Evolutionary conservation across 1,140 invertebrate genomes (phyloP).

Genomic region (Psix sp.): DNA sequence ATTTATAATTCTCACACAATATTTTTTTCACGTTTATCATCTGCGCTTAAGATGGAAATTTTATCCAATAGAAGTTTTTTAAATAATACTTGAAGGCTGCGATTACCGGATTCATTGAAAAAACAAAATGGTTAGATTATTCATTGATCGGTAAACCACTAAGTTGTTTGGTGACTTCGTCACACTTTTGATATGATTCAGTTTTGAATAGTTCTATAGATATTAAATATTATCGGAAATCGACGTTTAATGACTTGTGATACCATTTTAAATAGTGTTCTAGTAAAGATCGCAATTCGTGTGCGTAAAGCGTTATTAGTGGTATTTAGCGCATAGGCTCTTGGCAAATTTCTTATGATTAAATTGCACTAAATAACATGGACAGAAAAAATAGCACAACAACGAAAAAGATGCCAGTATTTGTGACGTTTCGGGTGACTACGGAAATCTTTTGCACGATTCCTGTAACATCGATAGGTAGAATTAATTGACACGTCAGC

Average conservation of each 20-base stretch:
- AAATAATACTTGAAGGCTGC: no score
- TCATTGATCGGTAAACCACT: conserved; percentile 11
- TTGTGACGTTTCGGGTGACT: conserved; percentile 48
- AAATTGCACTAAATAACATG: conserved; percentile 35
- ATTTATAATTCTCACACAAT: no score
- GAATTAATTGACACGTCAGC: conserved; percentile 65
- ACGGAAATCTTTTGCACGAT: conserved; percentile 44
- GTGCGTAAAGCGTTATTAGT: conserved; percentile 62
- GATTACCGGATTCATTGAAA: no score
- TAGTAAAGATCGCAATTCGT: conserved; percentile 55
- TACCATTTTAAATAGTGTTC: conserved; percentile 35
- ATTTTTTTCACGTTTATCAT: no score
- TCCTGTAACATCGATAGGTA: conserved; percentile 35
- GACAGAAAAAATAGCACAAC: conserved; percentile 4
- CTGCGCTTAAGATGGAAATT: no score
- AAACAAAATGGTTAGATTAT: no score
- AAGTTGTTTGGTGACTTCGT: conserved; percentile 32
- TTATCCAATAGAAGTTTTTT: no score
- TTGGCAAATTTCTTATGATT: conserved; percentile 60
- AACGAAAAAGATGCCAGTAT: conserved; percentile 15
- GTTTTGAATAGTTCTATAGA: conserved; percentile 28
- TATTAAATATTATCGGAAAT: conserved; percentile 63
- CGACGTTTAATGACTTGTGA: conserved; percentile 61
- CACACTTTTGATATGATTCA: conserved; percentile 20
- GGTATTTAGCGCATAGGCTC: no score